Base-by-base conservation (phyloP, 2,888 invertebrate genomes). In the Caenorhabditis sp. region DNA sequence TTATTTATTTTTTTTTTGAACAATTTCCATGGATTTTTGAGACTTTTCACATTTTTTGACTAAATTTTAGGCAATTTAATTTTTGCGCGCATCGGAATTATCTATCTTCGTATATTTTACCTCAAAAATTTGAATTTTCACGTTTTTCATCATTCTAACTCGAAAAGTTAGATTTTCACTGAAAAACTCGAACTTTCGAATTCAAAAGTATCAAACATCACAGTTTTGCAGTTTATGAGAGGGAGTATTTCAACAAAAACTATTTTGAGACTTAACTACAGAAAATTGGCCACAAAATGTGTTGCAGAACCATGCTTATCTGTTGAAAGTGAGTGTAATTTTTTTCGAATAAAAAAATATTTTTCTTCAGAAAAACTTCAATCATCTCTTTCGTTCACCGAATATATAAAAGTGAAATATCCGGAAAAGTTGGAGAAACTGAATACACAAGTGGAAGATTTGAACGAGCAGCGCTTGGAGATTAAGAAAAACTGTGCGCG, bases 321-420 rank as follows among this genome's bases (percentile, higher is more conserved):
- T 8, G 58, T 51, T 10, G 69, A 69, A 57, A 58, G 69, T 69
- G 31, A 23, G 59, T 64, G 37, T 55, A 21, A 5, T 50, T n/a
- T 10, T 27, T 24, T 3, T 31, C 1, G 26, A 23, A 17, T 8
- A 19, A 4, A 50, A n/a, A 58, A 12, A 19, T 57, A 63, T 37
- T 26, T 64, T 58, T 19, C 43, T 23, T n/a, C 8, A 23, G 51
- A 27, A 23, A 70, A 70, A 19, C 55, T 59, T n/a, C 51, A 50
- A 1, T 27, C 66, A 23, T 59, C 62, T 4, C 50, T 70, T 6
- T 43, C 71, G 12, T 72, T 60, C 24, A 50, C 36, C 1, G 72
- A 72, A 1, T 64, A 53, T 43, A 58, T 67, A 21, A 72, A 72
- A 64, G 49, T 27, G 19, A 64, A 54, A 17, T 72, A 58, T 58